A percentile compares a stretch with the other conserved stretches of the same genome.
These are phyloP conservation scores for Antidorcas marsupialis DNA, from an alignment of 2,113 vertebrate species.

Conservation along the genomic window DNA sequence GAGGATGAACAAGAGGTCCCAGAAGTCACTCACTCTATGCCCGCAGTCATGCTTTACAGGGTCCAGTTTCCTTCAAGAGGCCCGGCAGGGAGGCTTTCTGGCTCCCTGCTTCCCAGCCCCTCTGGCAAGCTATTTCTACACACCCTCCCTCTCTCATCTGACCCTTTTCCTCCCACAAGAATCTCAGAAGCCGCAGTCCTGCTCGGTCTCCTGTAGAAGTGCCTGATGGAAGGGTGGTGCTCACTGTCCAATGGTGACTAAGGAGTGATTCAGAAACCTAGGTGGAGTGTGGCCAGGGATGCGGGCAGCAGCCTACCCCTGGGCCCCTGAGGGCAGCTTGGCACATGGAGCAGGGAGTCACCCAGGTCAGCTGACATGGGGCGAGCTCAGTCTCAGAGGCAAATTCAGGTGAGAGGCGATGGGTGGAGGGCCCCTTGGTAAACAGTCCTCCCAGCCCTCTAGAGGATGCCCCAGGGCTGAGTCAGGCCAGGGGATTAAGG, in stretches of 20 bases:
- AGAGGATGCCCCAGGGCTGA: not conserved
- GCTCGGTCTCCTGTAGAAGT: not conserved
- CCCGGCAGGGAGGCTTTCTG: not conserved
- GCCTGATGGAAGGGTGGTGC: not conserved
- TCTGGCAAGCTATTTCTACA: not conserved
- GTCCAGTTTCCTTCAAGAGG: not conserved
- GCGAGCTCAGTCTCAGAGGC: not conserved
- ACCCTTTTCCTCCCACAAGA: not conserved
- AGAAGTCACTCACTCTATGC: not conserved
- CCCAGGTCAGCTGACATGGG: too few relatives aligned
- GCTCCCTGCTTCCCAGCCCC: not conserved
- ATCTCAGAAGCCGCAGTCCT: not conserved
- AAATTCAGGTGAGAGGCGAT: not conserved
- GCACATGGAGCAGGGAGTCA: not conserved
- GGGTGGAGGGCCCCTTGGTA: not conserved
- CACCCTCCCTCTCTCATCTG: not conserved
- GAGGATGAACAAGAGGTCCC: not conserved
- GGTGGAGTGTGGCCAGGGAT: accelerated
- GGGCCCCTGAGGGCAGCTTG: not conserved
- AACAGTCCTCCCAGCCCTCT: not conserved
- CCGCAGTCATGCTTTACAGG: not conserved
- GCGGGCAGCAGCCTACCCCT: accelerated
- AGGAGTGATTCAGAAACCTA: not conserved
- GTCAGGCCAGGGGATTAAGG: not conserved
- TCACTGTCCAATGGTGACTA: not conserved